Base-by-base conservation (phyloP, 2,113 vertebrate genomes). In the Gadus macrocephalus region DNA sequence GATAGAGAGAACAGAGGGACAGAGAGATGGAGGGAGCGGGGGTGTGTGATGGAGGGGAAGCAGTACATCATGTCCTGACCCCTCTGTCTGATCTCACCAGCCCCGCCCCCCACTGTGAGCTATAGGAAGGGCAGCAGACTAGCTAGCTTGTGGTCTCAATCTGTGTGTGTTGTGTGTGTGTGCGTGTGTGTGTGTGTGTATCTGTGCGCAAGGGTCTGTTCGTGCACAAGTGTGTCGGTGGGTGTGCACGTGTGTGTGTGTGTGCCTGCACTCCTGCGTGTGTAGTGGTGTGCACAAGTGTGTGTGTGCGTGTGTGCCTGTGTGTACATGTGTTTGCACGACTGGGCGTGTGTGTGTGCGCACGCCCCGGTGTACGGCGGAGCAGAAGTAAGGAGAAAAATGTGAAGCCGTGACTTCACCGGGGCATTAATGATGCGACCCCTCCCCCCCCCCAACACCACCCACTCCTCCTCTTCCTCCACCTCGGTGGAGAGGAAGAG, bases 401-500 rank as follows among this genome's bases (percentile, higher is more conserved):
- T 56, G 53, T 56, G 53, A 56, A 86, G 85, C 78, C 74, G 86
- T 82, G 80, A 87, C 87, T 87, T 89, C 86, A 88, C 81, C 83
- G 74, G 72, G 74, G 71, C 71, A 72, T 82, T 89, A 89, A 87
- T 89, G 89, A 89, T 85, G 82, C 71, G 76, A 75, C 14, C 78
- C 61, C 70, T 68, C 82, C 78, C 14, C 78, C 78, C 55, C 70
- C 70, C 82, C 1, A 25, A 25, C 22, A 25, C 22, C 78, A 5
- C 38, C 9, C 38, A 1, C 38, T 42, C 38, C 64, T 66, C 22
- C 61, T 73, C 75, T 25, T 25, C 22, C 22, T 25, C 22, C 22
- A 25, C 22, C 79, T 78, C 77, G 77, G 84, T 86, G 84, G 75
- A 81, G 86, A 89, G 81, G 88, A 88, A 89, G 87, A 81, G 83